Conservation (phyloP, 2,797 vertebrate species). For the Characodon lateralis region DNA sequence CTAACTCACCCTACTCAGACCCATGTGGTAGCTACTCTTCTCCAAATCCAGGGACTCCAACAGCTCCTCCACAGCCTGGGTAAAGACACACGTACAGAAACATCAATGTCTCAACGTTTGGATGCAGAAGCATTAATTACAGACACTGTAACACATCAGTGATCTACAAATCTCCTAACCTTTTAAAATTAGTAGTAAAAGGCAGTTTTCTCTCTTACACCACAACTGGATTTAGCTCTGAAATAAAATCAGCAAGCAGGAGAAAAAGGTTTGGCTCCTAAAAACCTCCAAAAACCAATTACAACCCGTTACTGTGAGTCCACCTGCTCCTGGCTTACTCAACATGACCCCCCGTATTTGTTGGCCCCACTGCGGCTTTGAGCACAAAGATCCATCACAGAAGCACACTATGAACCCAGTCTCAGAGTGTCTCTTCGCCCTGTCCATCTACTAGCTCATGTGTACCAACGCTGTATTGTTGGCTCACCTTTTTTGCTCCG, state of each 20-base stretch:
- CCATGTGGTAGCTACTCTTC: conserved; percentile 96
- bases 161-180: conserved; percentile 37
- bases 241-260: conserved; percentile 25
- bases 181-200: conserved; percentile 46
- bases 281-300: conserved; percentile 43
- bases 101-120: conserved; percentile 47
- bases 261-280: conserved; percentile 29
- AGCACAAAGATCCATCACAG: conserved; percentile 33
- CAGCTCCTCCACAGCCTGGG: conserved; percentile 95
- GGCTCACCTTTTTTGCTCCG: conserved; percentile 52
- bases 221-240: conserved; percentile 37
- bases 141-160: conserved; percentile 44
- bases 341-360: conserved; percentile 40
- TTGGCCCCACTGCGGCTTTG: conserved; percentile 36
- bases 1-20: conserved; percentile 91
- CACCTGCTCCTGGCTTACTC: conserved; percentile 53
- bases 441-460: conserved; percentile 39
- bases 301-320: conserved; percentile 39
- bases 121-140: conserved; percentile 45
- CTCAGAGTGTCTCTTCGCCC: conserved; percentile 42
- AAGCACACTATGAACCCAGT: conserved; percentile 26
- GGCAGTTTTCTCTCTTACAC: conserved; percentile 26
- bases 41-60: conserved; percentile 95
- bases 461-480: conserved; percentile 60
- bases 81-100: conserved; percentile 42